Base-by-base conservation (phyloP, 2,888 invertebrate species). In the Leptopilina drosophilae region DNA sequence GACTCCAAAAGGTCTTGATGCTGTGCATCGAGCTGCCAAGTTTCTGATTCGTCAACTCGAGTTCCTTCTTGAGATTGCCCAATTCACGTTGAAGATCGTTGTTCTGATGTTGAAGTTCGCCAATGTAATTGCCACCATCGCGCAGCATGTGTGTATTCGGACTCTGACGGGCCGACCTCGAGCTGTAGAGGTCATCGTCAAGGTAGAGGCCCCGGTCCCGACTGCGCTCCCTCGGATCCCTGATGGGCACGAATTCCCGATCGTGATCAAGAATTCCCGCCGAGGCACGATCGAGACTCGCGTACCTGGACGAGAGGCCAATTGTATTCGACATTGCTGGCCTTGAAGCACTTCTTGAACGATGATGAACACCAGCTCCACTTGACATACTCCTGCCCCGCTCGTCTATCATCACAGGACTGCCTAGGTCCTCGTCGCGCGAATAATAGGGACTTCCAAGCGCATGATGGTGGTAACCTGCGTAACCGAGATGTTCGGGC, bases 1-100 rank as follows among this genome's bases (percentile, higher is more conserved):
- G 99, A 91, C 98, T 98, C 99, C 99, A 99, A 93, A 99, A 99
- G 78, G 99, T 99, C 94, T 99, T 99, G 93, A 99, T 99, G 93
- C 98, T 98, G 93, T 99, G 99, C 99, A 99, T 99, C 89, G 97
- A 98, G 91, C 98, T 98, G 92, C 98, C 98, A 88, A 99, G 94
- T 93, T 99, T 99, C 93, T 99, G 98, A 92, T 98, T 98, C 85
- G 98, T 98, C 91, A 98, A 94, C 93, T 98, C 98, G 90, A 98
- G 94, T 91, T 98, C 98, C 92, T 98, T 97, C 93, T 98, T 98
- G 86, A 98, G 94, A 92, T 97, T 97, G 77, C 95, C 95, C 91
- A 98, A 94, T 92, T 99, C 98, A 84, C 97, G 94, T 90, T 98
- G 98, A 87, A 99, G 94, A 92, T 99, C 98, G 89, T 97, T 96